phyloP scores from a whole-genome alignment of 1,140 invertebrate species.

The Neotoxoptera formosana region DNA sequence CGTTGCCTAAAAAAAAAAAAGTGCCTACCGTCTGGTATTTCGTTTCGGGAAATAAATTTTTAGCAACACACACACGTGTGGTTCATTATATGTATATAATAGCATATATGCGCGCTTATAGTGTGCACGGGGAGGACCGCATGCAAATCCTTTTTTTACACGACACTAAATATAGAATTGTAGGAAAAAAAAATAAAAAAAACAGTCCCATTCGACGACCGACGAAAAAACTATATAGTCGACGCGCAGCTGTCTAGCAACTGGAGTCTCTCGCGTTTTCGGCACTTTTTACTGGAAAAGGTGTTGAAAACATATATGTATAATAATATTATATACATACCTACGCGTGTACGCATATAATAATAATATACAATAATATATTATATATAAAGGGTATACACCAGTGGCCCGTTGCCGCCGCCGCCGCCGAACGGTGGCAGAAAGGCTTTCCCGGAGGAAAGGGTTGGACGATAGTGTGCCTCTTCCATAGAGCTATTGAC shows the following conservation, averaged over 20 bases:
- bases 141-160: constrained; percentile 58
- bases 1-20: constrained; percentile 46
- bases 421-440: not conserved
- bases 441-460: constrained; percentile 55
- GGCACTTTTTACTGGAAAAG: constrained; percentile 38
- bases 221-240: constrained; percentile 51
- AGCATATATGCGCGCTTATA: too few species aligned
- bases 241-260: constrained; percentile 52
- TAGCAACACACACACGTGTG: constrained; percentile 56
- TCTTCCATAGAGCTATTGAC: constrained; percentile 44
- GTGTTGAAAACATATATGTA: constrained; percentile 49
- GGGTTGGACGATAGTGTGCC: constrained; percentile 8
- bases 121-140: constrained; percentile 49
- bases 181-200: constrained; percentile 45
- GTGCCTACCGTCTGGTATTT: constrained; percentile 55
- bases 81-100: constrained; percentile 38
- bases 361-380: too few species aligned
- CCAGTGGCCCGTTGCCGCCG: too few species aligned
- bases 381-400: constrained; percentile 53
- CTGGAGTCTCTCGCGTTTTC: constrained; percentile 47
- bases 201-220: constrained; percentile 53
- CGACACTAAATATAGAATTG: constrained; percentile 51
- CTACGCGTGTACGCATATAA: too few species aligned
- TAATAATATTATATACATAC: not conserved
- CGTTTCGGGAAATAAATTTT: constrained; percentile 58